Conservation (phyloP, 2,888 invertebrate genomes). For the Scotopteryx bipunctaria region DNA sequence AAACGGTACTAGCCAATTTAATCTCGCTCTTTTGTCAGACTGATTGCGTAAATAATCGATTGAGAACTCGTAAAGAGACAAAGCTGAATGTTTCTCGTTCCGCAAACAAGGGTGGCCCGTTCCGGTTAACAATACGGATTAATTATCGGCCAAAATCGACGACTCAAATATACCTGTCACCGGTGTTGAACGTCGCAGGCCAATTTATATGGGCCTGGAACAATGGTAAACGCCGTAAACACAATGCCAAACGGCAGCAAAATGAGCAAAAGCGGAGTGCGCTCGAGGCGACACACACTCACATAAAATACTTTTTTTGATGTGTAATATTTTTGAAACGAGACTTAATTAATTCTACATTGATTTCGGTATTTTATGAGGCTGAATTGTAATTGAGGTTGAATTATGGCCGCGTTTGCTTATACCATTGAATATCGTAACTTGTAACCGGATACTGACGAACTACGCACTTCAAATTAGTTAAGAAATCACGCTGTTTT, state of each 20-base stretch:
- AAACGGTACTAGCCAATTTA: slow-evolving; percentile 25
- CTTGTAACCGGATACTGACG: no score
- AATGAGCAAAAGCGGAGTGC: slow-evolving; percentile 65
- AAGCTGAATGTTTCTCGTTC: slow-evolving; percentile 52
- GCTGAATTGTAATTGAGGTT: slow-evolving; percentile 1
- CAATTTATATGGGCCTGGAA: slow-evolving; percentile 79
- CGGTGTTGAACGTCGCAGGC: slow-evolving; percentile 70
- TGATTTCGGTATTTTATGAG: slow-evolving; percentile 29
- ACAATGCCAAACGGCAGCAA: slow-evolving; percentile 75
- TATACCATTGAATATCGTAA: neutral
- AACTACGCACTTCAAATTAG: no score
- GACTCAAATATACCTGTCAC: slow-evolving; percentile 83
- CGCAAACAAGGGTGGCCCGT: slow-evolving; percentile 75
- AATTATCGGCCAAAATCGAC: slow-evolving; percentile 81
- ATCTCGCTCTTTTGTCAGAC: slow-evolving; percentile 8
- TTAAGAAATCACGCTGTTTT: no score
- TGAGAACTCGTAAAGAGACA: slow-evolving; percentile 56
- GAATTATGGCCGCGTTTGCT: no score
- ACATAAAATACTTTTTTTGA: slow-evolving; percentile 28
- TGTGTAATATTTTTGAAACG: slow-evolving; percentile 29
- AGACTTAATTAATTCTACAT: slow-evolving; percentile 28
- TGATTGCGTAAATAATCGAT: slow-evolving; percentile 46
- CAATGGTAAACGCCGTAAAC: slow-evolving; percentile 82
- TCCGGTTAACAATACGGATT: slow-evolving; percentile 80
- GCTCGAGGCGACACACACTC: slow-evolving; percentile 28